Base-by-base conservation (phyloP, 2,888 invertebrate genomes). In the Chouioia cunea region DNA sequence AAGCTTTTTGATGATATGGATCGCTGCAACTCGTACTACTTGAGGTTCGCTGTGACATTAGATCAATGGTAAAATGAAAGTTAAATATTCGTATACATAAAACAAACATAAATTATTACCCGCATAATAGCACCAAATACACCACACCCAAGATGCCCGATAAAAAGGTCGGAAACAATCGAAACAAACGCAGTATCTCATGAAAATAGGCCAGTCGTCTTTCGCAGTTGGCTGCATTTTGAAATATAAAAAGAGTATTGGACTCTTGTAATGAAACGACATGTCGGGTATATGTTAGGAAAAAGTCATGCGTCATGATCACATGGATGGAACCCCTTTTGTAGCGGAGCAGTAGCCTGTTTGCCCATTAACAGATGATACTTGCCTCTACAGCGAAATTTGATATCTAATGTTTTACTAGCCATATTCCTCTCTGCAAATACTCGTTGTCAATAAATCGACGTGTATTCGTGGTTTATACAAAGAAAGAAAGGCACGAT, bases 341-440 rank as follows among this genome's bases (percentile, higher is more conserved):
- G 58, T n/a, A 44, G 18, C 46, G 44, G 47, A 18, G 59, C 53
- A 59, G 47, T 59, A 59, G 58, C 53, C 47, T 46, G 66, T 27
- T 59, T 66, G 47, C 66, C 59, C 66, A 54, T 66, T 66, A 27
- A 16, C 59, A 20, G 59, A 53, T 47, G 66, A 59, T 66, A 36
- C 52, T 36, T 36, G 36, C 53, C 53, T 53, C 58, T 56, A 36
- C n/a, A 56, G 46, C 46, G 66, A 53, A 66, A 66, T 59, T 46
- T 46, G 66, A 66, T 66, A 66, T 44, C 47, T 53, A 57, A 59
- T 46, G 20, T 66, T 66, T n/a, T 53, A 53, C 27, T 66, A 36
- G 23, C 8, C 23, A 6, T 44, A 50, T 59, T 12, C 14, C 22
- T 20, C 14, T 1, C 36, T 8, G 36, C 6, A 10, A 36, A 36